phyloP scores from a whole-genome alignment of 2,113 vertebrate species.

The Hyla sarda region DNA sequence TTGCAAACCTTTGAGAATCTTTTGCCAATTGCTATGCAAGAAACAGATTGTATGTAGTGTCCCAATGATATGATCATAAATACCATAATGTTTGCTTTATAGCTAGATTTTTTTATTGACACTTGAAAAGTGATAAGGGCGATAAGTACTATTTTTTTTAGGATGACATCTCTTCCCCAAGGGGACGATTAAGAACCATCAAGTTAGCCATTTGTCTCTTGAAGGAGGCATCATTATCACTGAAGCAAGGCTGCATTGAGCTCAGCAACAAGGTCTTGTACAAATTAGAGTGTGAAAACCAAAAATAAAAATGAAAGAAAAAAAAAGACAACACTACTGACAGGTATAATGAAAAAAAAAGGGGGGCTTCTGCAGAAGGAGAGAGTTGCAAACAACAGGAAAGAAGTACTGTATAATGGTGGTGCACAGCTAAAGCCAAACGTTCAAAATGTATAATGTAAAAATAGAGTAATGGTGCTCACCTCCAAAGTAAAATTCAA shows the following conservation, averaged over 20 bases:
- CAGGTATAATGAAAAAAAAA: no score
- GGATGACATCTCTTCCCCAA: conserved; percentile 48
- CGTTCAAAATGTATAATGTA: no score
- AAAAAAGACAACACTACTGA: no score
- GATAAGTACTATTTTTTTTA: conserved; percentile 35
- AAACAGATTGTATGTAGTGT: background rate
- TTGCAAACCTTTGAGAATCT: no score
- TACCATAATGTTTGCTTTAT: conserved; percentile 8
- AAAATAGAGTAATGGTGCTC: no score
- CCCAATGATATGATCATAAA: background rate
- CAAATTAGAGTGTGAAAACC: no score
- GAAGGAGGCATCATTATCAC: conserved; percentile 35
- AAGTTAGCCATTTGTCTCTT: conserved; percentile 44
- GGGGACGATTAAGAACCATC: conserved; percentile 36
- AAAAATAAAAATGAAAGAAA: no score
- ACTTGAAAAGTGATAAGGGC: conserved; percentile 21
- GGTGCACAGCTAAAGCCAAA: no score
- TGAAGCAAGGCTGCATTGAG: conserved; percentile 31
- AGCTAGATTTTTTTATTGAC: background rate
- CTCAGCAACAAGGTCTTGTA: conserved; percentile 40
- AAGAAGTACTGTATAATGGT: no score
- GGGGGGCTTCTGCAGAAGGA: no score
- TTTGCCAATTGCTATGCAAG: background rate
- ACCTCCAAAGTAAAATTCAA: no score
- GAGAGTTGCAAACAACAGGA: no score